These are phyloP conservation scores for Harpagifer antarcticus DNA, from an alignment of 2,797 vertebrate genomes.

Conservation along the genomic window DNA sequence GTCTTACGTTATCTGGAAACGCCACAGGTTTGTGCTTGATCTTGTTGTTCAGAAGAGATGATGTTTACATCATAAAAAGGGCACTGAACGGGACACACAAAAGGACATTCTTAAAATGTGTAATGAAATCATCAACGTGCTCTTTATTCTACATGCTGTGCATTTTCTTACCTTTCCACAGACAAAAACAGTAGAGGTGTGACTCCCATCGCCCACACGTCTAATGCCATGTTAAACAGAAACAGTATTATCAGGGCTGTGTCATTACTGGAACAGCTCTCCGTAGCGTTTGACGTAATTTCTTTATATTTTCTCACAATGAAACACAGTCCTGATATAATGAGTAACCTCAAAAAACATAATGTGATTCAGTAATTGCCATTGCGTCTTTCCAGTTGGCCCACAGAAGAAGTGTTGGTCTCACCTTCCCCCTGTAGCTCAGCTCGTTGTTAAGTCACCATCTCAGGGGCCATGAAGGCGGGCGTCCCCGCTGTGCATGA, in stretches of 20 bases:
- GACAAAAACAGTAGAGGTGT: slow-evolving; percentile 96
- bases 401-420: not conserved
- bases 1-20: slow-evolving; percentile 92
- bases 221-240: slow-evolving; percentile 90
- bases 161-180: slow-evolving; percentile 89
- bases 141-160: not conserved
- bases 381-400: not conserved
- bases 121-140: not conserved
- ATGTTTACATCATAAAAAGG: slow-evolving; percentile 96
- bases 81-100: slow-evolving; percentile 83
- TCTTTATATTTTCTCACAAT: slow-evolving; percentile 18
- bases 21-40: slow-evolving; percentile 92
- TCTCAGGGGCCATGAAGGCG: slow-evolving; percentile 97
- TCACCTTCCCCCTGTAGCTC: slow-evolving; percentile 94
- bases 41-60: slow-evolving; percentile 91
- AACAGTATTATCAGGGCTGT: slow-evolving; percentile 14
- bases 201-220: slow-evolving; percentile 97
- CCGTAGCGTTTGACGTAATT: not conserved
- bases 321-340: not conserved
- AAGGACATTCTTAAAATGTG: not conserved
- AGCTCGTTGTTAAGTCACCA: slow-evolving; percentile 89
- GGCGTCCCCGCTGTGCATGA: slow-evolving; percentile 94
- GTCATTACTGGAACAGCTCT: slow-evolving; percentile 22
- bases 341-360: slow-evolving; percentile 4
- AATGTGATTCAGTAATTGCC: not conserved